Percentiles rank a stretch among this genome's conserved stretches.
Evolutionary conservation across 2,888 invertebrate species (phyloP).

Genomic region (Rhamnusium bicolor): DNA sequence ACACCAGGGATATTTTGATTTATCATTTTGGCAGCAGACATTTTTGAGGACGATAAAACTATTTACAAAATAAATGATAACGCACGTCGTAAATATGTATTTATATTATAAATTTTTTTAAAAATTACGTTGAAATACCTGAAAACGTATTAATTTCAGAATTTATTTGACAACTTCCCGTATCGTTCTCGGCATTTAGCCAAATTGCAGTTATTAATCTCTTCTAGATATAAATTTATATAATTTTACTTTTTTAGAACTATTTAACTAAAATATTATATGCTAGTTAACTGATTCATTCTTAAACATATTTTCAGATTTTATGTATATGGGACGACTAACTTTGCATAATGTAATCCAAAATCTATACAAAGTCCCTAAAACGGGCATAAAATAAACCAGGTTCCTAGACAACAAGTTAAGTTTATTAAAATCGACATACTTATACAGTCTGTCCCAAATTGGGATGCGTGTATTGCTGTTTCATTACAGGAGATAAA

Average conservation of each 20-base stretch:
- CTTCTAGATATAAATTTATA: neutral
- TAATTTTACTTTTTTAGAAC: neutral
- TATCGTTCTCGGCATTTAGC: slow-evolving; percentile 3
- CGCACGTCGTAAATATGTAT: neutral
- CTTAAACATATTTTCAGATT: too few species aligned
- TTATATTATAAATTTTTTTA: neutral
- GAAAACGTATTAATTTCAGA: slow-evolving; percentile 19
- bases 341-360: too few species aligned
- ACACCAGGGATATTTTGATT: neutral
- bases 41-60: neutral
- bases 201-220: neutral
- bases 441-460: too few species aligned
- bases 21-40: neutral
- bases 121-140: slow-evolving; percentile 1
- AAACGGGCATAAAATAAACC: too few species aligned
- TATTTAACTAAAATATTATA: neutral
- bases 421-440: too few species aligned
- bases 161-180: slow-evolving; percentile 26
- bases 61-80: neutral
- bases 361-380: too few species aligned
- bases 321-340: too few species aligned
- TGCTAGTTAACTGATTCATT: too few species aligned
- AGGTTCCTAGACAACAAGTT: too few species aligned
- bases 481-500: too few species aligned
- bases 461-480: too few species aligned